Base-by-base conservation (phyloP, 2,113 vertebrate species). In the Lipophrys pholis region DNA sequence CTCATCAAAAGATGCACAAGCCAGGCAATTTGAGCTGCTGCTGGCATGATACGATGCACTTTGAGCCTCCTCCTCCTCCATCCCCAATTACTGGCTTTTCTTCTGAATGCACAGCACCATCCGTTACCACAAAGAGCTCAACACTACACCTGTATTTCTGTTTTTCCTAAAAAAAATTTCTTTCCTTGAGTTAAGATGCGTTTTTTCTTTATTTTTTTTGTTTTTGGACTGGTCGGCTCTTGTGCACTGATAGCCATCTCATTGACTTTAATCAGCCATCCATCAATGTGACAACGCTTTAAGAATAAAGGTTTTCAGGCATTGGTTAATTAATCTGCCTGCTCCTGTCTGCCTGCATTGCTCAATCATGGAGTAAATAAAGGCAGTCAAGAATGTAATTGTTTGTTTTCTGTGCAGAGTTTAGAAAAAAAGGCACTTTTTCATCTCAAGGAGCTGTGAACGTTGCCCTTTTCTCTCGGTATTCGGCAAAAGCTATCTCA, bases 281-380 rank as follows among this genome's bases (percentile, higher is more conserved):
- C 95, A 93, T 96, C 95, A 96, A 94, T 93, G 86, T 95, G 94
- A 95, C 95, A 96, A 86, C 53, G 50, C 90, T 84, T 55, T 92
- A 90, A 94, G 94, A 96, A 89, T 93, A 93, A 93, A 91, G 93
- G 93, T 94, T 96, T 93, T 85, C 93, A 85, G 94, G 93, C 91
- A 91, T 90, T 89, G 95, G 95, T 95, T 96, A 98, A 97, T 97
- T 97, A 96, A 95, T 95, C 94, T 95, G 92, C 94, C 92, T 84
- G 90, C 90, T 93, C 93, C 91, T 95, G 95, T 95, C 94, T 95
- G 93, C 94, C 90, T 93, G 88, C 88, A 90, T 78, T 76, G 95
- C 94, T 96, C 95, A 94, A 95, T 96, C 96, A 96, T 91, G 82
- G 90, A 92, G 92, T 91, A 96, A 97, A 96, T 95, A 95, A 96